Conservation (phyloP, 2,113 vertebrate species). For the Albula glossodonta region DNA sequence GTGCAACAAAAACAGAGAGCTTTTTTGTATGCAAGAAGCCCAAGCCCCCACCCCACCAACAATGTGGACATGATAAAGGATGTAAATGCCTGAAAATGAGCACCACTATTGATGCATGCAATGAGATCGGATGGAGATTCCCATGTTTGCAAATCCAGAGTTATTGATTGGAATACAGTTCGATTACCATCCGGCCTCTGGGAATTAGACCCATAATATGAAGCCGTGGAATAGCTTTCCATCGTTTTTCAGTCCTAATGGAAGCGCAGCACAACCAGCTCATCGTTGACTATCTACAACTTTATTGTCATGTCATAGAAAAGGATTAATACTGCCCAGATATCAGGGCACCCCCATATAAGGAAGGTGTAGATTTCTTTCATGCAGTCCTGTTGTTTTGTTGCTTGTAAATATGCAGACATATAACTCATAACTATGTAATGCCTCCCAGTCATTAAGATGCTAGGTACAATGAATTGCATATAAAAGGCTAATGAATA, state of each 20-base stretch:
- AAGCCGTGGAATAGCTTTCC: slow-evolving; percentile 34
- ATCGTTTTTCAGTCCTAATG: slow-evolving; percentile 26
- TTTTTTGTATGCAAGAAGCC: slow-evolving; percentile 43
- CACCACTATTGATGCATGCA: slow-evolving; percentile 60
- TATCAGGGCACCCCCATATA: not conserved
- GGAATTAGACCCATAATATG: slow-evolving; percentile 35
- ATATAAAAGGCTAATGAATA: too few species aligned
- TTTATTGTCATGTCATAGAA: not conserved
- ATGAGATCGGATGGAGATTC: slow-evolving; percentile 62
- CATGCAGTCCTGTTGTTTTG: too few species aligned
- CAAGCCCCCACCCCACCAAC: slow-evolving; percentile 35
- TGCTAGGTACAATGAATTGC: too few species aligned
- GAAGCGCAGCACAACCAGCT: not conserved
- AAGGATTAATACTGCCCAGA: not conserved
- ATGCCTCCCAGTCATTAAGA: too few species aligned
- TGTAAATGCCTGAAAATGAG: slow-evolving; percentile 63
- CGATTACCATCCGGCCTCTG: slow-evolving; percentile 52
- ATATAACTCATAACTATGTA: too few species aligned
- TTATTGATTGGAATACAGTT: slow-evolving; percentile 63
- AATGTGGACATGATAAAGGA: slow-evolving; percentile 44
- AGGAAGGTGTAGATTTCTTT: not conserved
- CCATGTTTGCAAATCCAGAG: slow-evolving; percentile 65
- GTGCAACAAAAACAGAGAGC: too few species aligned
- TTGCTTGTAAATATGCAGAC: too few species aligned
- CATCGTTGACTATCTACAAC: slow-evolving; percentile 21